Conservation (phyloP, 2,888 invertebrate genomes). For the Gastrophysa polygoni region DNA sequence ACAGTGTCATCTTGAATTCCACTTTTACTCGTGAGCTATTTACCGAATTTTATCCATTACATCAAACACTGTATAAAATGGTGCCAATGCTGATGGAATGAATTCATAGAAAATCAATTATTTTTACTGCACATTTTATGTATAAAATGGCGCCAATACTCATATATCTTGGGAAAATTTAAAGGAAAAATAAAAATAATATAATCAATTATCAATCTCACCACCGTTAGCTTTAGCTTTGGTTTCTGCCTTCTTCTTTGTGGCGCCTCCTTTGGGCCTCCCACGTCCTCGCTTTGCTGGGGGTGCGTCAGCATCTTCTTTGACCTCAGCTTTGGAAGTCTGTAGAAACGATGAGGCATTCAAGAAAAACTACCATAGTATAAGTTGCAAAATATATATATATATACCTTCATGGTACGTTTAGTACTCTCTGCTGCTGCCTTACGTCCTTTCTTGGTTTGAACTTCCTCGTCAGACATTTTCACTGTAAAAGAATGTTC, state of each 20-base stretch:
- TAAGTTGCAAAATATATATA: too few species aligned
- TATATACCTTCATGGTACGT: slow-evolving; percentile 32
- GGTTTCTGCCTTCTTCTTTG: slow-evolving; percentile 26
- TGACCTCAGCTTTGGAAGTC: slow-evolving; percentile 26
- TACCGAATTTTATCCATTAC: too few species aligned
- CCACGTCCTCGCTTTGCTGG: slow-evolving; percentile 31
- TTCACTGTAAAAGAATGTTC: neutral
- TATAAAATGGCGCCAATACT: neutral
- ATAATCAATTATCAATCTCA: slow-evolving; percentile 7
- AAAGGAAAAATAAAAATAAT: neutral
- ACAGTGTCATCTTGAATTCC: too few species aligned
- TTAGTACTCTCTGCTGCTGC: slow-evolving; percentile 28
- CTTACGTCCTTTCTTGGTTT: slow-evolving; percentile 34
- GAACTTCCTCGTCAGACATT: slow-evolving; percentile 36
- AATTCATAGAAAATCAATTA: too few species aligned
- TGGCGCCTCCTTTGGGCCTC: slow-evolving; percentile 26
- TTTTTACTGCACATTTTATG: too few species aligned
- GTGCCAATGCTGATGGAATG: too few species aligned
- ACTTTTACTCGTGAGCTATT: too few species aligned
- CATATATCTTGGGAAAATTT: too few species aligned
- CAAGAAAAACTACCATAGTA: too few species aligned
- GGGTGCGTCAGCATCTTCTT: slow-evolving; percentile 30
- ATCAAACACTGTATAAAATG: too few species aligned
- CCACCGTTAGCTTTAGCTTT: slow-evolving; percentile 31
- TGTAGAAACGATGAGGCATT: too few species aligned